phyloP scores from a whole-genome alignment of 2,888 invertebrate genomes.

The Lysandra bellargus region DNA sequence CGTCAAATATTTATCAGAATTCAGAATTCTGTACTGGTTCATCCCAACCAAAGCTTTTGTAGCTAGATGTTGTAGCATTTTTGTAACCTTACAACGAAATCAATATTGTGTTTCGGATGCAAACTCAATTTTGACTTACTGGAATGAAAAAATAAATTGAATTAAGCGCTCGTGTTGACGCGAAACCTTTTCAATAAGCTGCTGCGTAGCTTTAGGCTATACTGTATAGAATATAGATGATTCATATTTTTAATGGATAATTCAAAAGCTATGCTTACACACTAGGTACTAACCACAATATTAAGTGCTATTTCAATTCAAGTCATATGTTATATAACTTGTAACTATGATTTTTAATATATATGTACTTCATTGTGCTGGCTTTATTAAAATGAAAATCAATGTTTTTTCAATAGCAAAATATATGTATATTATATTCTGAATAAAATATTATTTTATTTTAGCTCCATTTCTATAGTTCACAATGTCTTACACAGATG shows the following conservation, averaged over 20 bases:
- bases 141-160: background rate
- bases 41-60: background rate
- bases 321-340: background rate
- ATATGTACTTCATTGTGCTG: background rate
- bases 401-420: background rate
- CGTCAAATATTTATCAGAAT: slow-evolving; percentile 21
- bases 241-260: background rate
- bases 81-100: background rate
- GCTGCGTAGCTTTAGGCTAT: background rate
- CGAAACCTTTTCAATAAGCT: background rate
- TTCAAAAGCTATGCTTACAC: background rate
- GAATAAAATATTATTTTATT: background rate
- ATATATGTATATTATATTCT: background rate
- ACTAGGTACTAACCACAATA: background rate
- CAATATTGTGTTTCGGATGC: background rate
- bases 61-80: background rate
- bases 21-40: background rate
- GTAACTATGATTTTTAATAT: background rate
- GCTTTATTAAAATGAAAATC: background rate
- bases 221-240: background rate
- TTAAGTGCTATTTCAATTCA: background rate
- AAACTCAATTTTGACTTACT: background rate
- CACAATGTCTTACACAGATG: slow-evolving; percentile 2
- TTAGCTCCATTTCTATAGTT: background rate
- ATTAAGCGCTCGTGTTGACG: background rate